Percentiles rank a stretch among this genome's conserved stretches.
Evolutionary conservation across 2,113 vertebrate genomes (phyloP).

Genomic region (Crypturellus undulatus): DNA sequence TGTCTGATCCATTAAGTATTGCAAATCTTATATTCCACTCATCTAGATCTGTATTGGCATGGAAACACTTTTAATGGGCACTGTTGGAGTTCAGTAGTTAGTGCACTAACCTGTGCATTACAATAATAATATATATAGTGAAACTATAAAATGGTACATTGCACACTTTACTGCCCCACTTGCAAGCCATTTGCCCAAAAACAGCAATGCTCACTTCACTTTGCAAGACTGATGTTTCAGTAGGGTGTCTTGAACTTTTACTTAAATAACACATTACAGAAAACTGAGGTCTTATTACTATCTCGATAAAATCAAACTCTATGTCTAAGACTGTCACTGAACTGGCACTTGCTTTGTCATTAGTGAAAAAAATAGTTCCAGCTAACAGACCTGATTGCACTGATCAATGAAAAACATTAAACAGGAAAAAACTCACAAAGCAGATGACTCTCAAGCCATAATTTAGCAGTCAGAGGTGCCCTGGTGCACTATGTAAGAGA

Average conservation of each 20-base stretch:
- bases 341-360: not conserved
- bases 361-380: constrained; percentile 79
- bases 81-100: not conserved
- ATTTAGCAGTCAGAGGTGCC: not conserved
- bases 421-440: not conserved
- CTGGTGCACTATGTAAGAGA: not conserved
- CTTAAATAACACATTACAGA: not conserved
- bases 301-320: not conserved
- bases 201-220: not conserved
- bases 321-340: not conserved
- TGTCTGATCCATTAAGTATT: not conserved
- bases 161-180: not conserved
- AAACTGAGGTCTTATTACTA: not conserved
- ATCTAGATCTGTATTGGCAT: not conserved
- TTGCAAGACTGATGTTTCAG: not conserved
- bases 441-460: not conserved
- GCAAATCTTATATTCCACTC: not conserved
- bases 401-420: constrained; percentile 68
- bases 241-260: not conserved
- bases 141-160: not conserved
- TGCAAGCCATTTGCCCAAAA: not conserved
- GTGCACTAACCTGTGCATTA: not conserved
- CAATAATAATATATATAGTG: no score
- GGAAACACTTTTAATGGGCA: not conserved
- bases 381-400: constrained; percentile 68